Percentiles rank a stretch among this genome's conserved stretches.
phyloP scores from a whole-genome alignment of 1,140 invertebrate genomes.

The Drosophila navojoa region DNA sequence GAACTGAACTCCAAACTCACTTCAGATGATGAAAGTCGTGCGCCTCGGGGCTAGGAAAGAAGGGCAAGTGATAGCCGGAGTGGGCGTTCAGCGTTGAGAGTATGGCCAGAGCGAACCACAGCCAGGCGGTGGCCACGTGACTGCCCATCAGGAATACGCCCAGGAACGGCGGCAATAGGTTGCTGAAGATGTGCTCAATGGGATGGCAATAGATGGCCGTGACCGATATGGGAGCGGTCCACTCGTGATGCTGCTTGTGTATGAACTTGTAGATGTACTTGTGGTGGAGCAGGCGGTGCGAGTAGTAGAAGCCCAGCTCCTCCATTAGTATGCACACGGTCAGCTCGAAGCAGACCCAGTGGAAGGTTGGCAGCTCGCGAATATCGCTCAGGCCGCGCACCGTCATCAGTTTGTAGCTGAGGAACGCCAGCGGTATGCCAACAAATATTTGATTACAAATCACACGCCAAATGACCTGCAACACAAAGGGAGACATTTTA shows the following conservation, averaged over 20 bases:
- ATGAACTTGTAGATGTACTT: slow-evolving; percentile 91
- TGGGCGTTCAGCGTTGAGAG: slow-evolving; percentile 93
- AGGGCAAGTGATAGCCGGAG: slow-evolving; percentile 94
- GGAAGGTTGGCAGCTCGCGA: slow-evolving; percentile 91
- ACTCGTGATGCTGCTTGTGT: slow-evolving; percentile 94
- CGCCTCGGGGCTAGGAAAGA: slow-evolving; percentile 94
- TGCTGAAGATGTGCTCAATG: slow-evolving; percentile 93
- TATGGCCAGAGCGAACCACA: slow-evolving; percentile 93
- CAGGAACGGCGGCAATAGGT: slow-evolving; percentile 91
- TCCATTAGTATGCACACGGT: slow-evolving; percentile 91
- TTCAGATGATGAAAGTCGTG: slow-evolving; percentile 96
- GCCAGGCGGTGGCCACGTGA: slow-evolving; percentile 92
- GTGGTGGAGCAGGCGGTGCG: slow-evolving; percentile 92
- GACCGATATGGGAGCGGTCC: slow-evolving; percentile 93
- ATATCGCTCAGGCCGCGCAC: slow-evolving; percentile 89
- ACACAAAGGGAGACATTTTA: background rate
- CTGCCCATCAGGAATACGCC: slow-evolving; percentile 92
- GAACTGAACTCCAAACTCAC: slow-evolving; percentile 83
- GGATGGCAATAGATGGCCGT: slow-evolving; percentile 95
- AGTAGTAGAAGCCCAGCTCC: slow-evolving; percentile 94
- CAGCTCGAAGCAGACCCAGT: slow-evolving; percentile 92
- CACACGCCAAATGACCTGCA: slow-evolving; percentile 88
- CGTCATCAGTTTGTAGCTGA: slow-evolving; percentile 88
- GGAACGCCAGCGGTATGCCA: slow-evolving; percentile 87
- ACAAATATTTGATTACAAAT: slow-evolving; percentile 92